phyloP scores from a whole-genome alignment of 2,113 vertebrate species.

The Albula goreensis region DNA sequence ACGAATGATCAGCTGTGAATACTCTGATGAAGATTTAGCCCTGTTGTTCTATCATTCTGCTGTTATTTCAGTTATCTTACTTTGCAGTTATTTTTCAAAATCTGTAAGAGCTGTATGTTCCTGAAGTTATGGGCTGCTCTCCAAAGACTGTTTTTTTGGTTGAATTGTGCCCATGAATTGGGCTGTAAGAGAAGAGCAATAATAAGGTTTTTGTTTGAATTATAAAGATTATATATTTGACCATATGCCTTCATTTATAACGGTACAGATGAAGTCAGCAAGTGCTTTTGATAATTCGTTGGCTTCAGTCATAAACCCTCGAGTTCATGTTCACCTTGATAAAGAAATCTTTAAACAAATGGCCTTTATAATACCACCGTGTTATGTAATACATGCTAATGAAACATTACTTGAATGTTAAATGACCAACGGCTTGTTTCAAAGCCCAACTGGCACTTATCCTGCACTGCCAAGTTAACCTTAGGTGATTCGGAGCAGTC shows the following conservation, averaged over 20 bases:
- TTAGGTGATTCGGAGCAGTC: background rate
- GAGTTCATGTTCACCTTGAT: background rate
- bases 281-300: background rate
- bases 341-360: background rate
- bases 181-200: background rate
- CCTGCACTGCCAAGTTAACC: background rate
- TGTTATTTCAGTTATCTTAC: background rate
- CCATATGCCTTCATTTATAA: too few relatives aligned
- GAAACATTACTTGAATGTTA: slow-evolving; percentile 9
- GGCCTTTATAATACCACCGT: background rate
- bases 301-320: background rate
- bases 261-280: too few relatives aligned
- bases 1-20: background rate
- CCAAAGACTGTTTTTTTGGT: background rate
- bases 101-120: background rate
- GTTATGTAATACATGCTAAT: slow-evolving; percentile 4
- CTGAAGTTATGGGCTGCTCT: background rate
- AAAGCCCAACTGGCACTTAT: background rate
- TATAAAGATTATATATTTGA: too few relatives aligned
- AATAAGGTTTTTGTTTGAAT: background rate
- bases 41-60: background rate
- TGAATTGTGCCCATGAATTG: background rate
- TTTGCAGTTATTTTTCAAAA: background rate
- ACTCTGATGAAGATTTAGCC: background rate
- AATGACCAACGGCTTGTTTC: background rate